Evolutionary conservation across 1,140 invertebrate species (phyloP), one percentile per base, ranked within the genome.

Genomic region (Anoplolepis gracilipes): DNA sequence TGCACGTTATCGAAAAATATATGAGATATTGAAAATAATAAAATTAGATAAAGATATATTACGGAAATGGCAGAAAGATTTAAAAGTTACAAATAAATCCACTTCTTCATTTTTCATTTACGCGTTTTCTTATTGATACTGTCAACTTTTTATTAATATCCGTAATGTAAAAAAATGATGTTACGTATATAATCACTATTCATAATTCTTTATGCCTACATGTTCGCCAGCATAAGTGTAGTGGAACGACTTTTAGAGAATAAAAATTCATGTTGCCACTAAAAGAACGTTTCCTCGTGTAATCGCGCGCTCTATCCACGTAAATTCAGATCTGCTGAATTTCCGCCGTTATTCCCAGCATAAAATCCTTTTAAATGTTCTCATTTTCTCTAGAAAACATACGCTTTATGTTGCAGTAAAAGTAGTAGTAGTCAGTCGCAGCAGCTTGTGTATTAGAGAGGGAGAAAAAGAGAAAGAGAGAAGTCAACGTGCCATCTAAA

Each of bases 231-330:
- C 19, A 25, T 36, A 16, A 53, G 30, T 10, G n/a, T 22, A 57
- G 42, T 25, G 30, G 22, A 79, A 36, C n/a, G 76, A 67, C 62
- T 79, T 79, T 73, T 42, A 28, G 13, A 13, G 67, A 72, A 73
- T 82, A 73, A 82, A 73, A 82, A 82, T 82, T 82, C 78, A 82
- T 59, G 67, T 42, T 25, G 67, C 78, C 55, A 82, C 78, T 82
- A 82, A 82, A 82, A 73, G 67, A 82, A 25, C 78, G 36, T 82
- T 78, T 70, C 19, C 59, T n/a, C 55, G 53, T 53, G 64, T 81
- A 81, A 81, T 81, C 78, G 65, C 33, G 11, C 67, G 77, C 42
- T 69, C 53, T 53, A 33, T 65, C 36, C 78, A 55, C 78, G 53
- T 82, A 82, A 82, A 82, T 82, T 53, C 67, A 73, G 39, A 82